phyloP scores from a whole-genome alignment of 2,888 invertebrate genomes.

The Euplexia lucipara region DNA sequence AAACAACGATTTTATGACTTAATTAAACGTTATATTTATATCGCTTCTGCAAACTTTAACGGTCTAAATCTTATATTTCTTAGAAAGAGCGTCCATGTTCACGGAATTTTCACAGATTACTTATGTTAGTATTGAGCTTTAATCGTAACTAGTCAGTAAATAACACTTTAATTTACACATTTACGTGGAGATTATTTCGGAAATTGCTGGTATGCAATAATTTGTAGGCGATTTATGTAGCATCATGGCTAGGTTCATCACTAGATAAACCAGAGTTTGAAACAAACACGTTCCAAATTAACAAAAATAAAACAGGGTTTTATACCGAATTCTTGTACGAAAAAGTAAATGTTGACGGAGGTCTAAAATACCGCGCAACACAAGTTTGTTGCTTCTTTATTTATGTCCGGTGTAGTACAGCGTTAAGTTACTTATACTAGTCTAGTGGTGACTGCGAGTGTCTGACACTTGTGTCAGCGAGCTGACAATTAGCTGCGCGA shows the following conservation, averaged over 20 bases:
- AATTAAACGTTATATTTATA: conserved; percentile 65
- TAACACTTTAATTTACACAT: conserved; percentile 35
- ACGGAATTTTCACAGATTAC: conserved; percentile 34
- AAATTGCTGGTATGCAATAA: conserved; percentile 33
- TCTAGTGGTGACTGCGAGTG: conserved; percentile 58
- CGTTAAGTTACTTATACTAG: conserved; percentile 57
- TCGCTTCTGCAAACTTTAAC: conserved; percentile 43
- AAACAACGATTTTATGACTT: conserved; percentile 59
- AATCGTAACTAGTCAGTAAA: conserved; percentile 37
- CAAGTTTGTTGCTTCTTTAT: conserved; percentile 56
- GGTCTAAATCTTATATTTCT: conserved; percentile 47
- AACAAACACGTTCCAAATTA: conserved; percentile 33
- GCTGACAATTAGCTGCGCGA: conserved; percentile 70
- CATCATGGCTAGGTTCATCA: conserved; percentile 19
- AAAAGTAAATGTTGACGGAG: conserved; percentile 41
- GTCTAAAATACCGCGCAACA: conserved; percentile 50
- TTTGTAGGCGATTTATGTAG: conserved; percentile 36
- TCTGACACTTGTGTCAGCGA: conserved; percentile 64
- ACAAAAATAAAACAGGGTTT: conserved; percentile 40
- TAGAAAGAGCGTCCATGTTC: conserved; percentile 31
- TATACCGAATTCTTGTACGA: conserved; percentile 48
- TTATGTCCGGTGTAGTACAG: conserved; percentile 46
- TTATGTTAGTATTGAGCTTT: conserved; percentile 29
- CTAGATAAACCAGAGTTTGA: conserved; percentile 29
- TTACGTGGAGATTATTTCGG: conserved; percentile 29